These are phyloP conservation scores for Syrmaticus mikado DNA, from an alignment of 2,113 vertebrate genomes.

Conservation along the genomic window DNA sequence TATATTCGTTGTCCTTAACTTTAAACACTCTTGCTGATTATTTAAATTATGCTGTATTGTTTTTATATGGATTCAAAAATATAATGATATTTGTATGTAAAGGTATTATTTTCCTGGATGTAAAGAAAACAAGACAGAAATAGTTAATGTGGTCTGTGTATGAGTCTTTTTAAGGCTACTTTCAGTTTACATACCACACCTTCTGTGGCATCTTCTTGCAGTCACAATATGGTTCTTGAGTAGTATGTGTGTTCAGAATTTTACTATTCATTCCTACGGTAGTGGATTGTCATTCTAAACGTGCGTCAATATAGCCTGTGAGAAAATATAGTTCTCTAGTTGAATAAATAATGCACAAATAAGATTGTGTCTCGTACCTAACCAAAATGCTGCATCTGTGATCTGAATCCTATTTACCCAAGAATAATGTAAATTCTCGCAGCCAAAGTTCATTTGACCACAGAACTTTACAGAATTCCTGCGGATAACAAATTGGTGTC, in stretches of 20 bases:
- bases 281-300: neutral
- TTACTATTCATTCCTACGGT: neutral
- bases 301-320: neutral
- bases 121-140: neutral
- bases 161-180: neutral
- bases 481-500: constrained; percentile 64
- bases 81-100: neutral
- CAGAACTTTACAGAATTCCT: constrained; percentile 66
- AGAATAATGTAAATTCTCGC: constrained; percentile 58
- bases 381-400: neutral
- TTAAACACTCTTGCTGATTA: neutral
- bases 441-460: constrained; percentile 54
- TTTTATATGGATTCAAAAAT: neutral
- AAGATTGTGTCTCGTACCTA: neutral
- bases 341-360: constrained; percentile 60
- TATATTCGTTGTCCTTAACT: neutral
- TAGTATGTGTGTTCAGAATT: neutral
- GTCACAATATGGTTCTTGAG: neutral
- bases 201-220: neutral
- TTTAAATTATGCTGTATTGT: neutral
- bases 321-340: constrained; percentile 27
- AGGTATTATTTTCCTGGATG: neutral
- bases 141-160: neutral
- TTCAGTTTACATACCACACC: neutral
- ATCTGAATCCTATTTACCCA: constrained; percentile 34